Percentiles rank a stretch among this genome's conserved stretches.
Evolutionary conservation across 2,888 invertebrate species (phyloP).

Genomic region (Sceliomorpha sp.): DNA sequence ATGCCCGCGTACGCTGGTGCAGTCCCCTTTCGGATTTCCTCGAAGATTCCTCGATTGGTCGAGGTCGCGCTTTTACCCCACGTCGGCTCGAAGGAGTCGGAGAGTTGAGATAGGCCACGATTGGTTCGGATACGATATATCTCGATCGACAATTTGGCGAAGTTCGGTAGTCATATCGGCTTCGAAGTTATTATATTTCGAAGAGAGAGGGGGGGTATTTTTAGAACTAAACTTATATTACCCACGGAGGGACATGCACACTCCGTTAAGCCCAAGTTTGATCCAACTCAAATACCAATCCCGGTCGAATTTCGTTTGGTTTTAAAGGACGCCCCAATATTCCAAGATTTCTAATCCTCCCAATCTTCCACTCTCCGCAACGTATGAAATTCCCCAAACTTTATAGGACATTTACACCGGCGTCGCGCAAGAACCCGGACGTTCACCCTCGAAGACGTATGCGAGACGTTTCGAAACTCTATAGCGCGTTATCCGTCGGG

Average conservation of each 20-base stretch:
- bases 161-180: constrained; percentile 12
- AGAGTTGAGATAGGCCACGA: constrained; percentile 33
- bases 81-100: constrained; percentile 35
- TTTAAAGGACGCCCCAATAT: too few relatives aligned
- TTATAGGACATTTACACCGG: constrained; percentile 4
- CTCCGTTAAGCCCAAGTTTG: too few relatives aligned
- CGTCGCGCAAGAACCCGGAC: constrained; percentile 2
- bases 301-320: too few relatives aligned
- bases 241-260: too few relatives aligned
- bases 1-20: not conserved
- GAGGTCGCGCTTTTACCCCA: constrained; percentile 28
- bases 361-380: too few relatives aligned
- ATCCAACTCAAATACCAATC: too few relatives aligned
- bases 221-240: too few relatives aligned
- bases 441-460: constrained; percentile 2
- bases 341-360: too few relatives aligned
- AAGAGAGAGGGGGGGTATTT: too few relatives aligned
- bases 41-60: constrained; percentile 32
- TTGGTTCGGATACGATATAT: constrained; percentile 3
- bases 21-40: constrained; percentile 36
- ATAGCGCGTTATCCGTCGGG: constrained; percentile 29
- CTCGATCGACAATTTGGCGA: constrained; percentile 4
- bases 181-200: constrained; percentile 32
- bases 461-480: constrained; percentile 20
- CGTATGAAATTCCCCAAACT: too few relatives aligned